phyloP scores from a whole-genome alignment of 1,140 invertebrate genomes.

The Aphaenogaster ashmeadi region DNA sequence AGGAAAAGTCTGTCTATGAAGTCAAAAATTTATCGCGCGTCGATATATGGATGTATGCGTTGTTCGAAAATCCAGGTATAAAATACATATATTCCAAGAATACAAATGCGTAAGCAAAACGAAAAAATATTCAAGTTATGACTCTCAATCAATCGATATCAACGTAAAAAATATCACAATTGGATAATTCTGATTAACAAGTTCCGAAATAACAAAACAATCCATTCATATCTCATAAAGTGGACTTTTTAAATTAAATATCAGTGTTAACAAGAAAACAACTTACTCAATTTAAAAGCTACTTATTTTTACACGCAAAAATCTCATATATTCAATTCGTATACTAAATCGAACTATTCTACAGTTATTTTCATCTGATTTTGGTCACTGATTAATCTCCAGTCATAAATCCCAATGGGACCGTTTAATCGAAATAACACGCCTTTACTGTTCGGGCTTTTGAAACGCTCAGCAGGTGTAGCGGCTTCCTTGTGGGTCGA shows the following conservation, averaged over 20 bases:
- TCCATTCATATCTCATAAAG: neutral
- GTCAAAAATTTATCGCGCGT: slow-evolving; percentile 17
- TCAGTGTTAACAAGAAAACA: neutral
- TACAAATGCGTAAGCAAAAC: neutral
- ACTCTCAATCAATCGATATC: neutral
- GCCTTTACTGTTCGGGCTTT: slow-evolving; percentile 35
- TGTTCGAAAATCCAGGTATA: neutral
- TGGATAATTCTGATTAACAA: neutral
- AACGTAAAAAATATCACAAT: neutral
- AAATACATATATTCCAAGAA: neutral
- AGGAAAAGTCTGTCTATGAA: slow-evolving; percentile 21
- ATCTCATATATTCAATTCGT: neutral
- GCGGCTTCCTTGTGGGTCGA: slow-evolving; percentile 10
- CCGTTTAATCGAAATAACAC: slow-evolving; percentile 40
- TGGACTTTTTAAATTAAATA: neutral
- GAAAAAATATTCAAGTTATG: neutral
- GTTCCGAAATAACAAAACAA: neutral
- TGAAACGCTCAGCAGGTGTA: slow-evolving; percentile 39
- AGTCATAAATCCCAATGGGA: slow-evolving; percentile 19
- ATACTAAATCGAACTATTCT: neutral
- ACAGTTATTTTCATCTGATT: neutral
- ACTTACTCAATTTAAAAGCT: neutral
- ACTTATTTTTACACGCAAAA: neutral
- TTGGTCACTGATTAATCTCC: slow-evolving; percentile 28
- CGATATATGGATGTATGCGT: neutral